phyloP scores from a whole-genome alignment of 2,888 invertebrate species.

The Encarsia formosa region DNA sequence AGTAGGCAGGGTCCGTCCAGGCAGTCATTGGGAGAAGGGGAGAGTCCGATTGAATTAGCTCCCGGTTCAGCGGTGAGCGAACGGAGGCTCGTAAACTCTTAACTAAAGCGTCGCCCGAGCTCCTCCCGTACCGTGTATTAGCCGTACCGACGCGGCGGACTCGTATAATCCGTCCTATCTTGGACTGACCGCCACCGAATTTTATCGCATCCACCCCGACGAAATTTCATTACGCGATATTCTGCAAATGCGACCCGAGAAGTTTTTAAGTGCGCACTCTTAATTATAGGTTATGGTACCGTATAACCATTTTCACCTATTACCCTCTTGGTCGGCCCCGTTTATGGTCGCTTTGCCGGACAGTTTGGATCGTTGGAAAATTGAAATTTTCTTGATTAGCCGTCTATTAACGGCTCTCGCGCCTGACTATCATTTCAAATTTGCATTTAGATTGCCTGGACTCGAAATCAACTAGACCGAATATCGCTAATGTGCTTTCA shows the following conservation, averaged over 20 bases:
- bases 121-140: slow-evolving; percentile 48
- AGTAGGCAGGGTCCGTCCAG: no score
- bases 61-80: slow-evolving; percentile 28
- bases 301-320: background rate
- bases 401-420: slow-evolving; percentile 6
- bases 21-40: background rate
- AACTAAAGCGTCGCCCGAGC: slow-evolving; percentile 43
- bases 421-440: slow-evolving; percentile 10
- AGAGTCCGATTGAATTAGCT: slow-evolving; percentile 47
- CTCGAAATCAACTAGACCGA: no score
- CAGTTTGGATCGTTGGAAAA: slow-evolving; percentile 4
- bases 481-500: no score
- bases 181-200: slow-evolving; percentile 9
- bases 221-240: background rate
- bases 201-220: slow-evolving; percentile 19
- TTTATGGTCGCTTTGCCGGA: slow-evolving; percentile 4
- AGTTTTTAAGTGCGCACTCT: slow-evolving; percentile 6
- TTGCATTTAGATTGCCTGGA: slow-evolving; percentile 24
- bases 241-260: no score
- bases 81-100: slow-evolving; percentile 48
- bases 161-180: background rate
- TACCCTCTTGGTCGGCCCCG: background rate
- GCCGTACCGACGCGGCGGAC: background rate
- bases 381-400: slow-evolving; percentile 23
- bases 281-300: slow-evolving; percentile 21